Evolutionary conservation across 2,113 vertebrate species (phyloP).

Genomic region (Oophaga pumilio): DNA sequence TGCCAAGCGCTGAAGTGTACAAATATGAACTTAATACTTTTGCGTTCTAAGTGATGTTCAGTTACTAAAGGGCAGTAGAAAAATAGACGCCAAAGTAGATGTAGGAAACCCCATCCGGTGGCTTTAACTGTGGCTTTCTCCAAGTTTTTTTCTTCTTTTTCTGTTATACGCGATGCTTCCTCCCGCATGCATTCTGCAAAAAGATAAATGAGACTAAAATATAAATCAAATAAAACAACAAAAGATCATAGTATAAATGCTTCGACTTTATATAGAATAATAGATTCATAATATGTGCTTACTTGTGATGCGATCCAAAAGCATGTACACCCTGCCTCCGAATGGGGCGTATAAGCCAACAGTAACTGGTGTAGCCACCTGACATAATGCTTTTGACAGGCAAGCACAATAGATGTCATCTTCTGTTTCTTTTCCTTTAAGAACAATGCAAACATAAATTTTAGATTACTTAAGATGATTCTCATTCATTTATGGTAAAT

Average conservation of each 20-base stretch:
- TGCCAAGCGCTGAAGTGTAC: constrained; percentile 94
- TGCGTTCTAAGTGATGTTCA: constrained; percentile 70
- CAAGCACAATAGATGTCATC: constrained; percentile 74
- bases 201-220: not conserved
- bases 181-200: constrained; percentile 66
- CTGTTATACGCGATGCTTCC: constrained; percentile 65
- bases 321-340: constrained; percentile 65
- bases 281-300: not conserved
- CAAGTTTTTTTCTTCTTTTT: constrained; percentile 51
- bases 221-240: not conserved
- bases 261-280: not conserved
- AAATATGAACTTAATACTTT: constrained; percentile 80
- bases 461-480: not conserved
- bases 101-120: constrained; percentile 64
- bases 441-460: not conserved
- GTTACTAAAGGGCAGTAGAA: constrained; percentile 83
- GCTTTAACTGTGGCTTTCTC: constrained; percentile 54
- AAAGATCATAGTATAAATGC: not conserved
- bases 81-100: constrained; percentile 75
- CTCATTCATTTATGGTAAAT: not conserved
- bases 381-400: constrained; percentile 71
- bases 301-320: constrained; percentile 72
- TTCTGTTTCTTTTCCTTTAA: constrained; percentile 63
- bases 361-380: constrained; percentile 69
- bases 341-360: constrained; percentile 73